phyloP scores from a whole-genome alignment of 2,888 invertebrate genomes.

The Aromia moschata region DNA sequence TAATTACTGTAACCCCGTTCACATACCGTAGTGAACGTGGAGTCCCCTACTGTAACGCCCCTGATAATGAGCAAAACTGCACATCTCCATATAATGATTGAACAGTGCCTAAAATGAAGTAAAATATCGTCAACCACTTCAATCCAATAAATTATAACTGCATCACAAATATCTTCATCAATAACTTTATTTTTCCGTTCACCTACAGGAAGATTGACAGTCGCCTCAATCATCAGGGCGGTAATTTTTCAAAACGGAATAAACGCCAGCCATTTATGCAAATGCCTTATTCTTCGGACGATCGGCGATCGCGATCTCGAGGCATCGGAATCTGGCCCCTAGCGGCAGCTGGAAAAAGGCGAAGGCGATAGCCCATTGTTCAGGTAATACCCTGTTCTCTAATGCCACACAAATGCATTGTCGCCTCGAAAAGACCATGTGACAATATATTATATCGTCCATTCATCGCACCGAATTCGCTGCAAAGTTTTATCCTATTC shows the following conservation, averaged over 20 bases:
- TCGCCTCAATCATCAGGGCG: constrained; percentile 20
- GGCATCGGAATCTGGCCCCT: constrained; percentile 19
- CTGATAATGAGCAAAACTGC: too few relatives aligned
- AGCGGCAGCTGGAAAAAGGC: constrained; percentile 23
- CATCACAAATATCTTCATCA: background rate
- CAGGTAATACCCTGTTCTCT: constrained; percentile 39
- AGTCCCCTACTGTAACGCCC: too few relatives aligned
- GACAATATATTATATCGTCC: constrained; percentile 64
- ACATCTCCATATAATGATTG: too few relatives aligned
- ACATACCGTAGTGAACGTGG: too few relatives aligned
- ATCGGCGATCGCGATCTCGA: constrained; percentile 22
- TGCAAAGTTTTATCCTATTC: constrained; percentile 61
- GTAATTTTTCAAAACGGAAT: constrained; percentile 27
- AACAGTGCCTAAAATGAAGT: too few relatives aligned
- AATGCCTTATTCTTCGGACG: constrained; percentile 12
- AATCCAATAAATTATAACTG: background rate
- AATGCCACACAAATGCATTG: constrained; percentile 60
- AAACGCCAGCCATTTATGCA: constrained; percentile 23
- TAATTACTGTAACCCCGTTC: too few relatives aligned
- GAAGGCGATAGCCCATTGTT: constrained; percentile 30
- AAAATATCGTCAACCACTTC: too few relatives aligned
- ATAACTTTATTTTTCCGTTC: constrained; percentile 9
- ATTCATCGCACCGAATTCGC: constrained; percentile 61
- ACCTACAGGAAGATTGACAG: constrained; percentile 22
- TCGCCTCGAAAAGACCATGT: constrained; percentile 62